Percentiles rank a stretch among this genome's conserved stretches.
These are phyloP conservation scores for Drosophila paramelanica DNA, from an alignment of 2,888 invertebrate species.

Conservation along the genomic window DNA sequence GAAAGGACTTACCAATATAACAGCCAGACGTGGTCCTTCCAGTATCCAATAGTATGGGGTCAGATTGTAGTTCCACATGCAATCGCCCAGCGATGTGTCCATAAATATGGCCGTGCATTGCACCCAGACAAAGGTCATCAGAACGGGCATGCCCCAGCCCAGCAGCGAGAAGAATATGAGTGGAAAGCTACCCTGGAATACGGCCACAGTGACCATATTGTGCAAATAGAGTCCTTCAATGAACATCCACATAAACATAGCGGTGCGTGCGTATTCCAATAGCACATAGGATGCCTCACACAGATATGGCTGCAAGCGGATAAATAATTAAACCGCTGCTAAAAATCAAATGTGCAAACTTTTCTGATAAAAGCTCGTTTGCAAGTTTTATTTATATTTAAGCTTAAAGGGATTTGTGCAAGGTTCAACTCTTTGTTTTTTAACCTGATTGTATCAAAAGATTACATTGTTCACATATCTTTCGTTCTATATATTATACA, in stretches of 20 bases:
- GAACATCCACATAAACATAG: constrained; percentile 99
- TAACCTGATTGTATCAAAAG: too few relatives aligned
- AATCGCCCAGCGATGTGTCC: constrained; percentile 82
- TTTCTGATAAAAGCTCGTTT: too few relatives aligned
- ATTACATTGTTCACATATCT: too few relatives aligned
- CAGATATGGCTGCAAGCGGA: constrained; percentile 88
- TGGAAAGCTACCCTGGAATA: constrained; percentile 87
- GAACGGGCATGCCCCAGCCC: constrained; percentile 91
- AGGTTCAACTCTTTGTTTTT: too few relatives aligned
- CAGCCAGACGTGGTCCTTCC: constrained; percentile 93
- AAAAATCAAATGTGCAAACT: too few relatives aligned
- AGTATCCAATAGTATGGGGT: constrained; percentile 94
- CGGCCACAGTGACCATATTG: constrained; percentile 91
- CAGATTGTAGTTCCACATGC: constrained; percentile 95
- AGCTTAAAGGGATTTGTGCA: too few relatives aligned
- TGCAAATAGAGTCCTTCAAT: constrained; percentile 96
- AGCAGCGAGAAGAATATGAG: constrained; percentile 88
- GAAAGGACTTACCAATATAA: constrained; percentile 90
- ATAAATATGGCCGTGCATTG: constrained; percentile 87
- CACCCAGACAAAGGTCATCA: constrained; percentile 90
- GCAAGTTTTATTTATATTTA: too few relatives aligned
- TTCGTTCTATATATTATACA: too few relatives aligned
- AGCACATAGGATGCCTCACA: constrained; percentile 92
- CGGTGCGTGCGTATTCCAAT: constrained; percentile 94
- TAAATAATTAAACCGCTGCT: neutral